Evolutionary conservation across 1,140 invertebrate species (phyloP), one percentile per base, ranked within the genome.

Genomic region (Panagrolaimus sp.): DNA sequence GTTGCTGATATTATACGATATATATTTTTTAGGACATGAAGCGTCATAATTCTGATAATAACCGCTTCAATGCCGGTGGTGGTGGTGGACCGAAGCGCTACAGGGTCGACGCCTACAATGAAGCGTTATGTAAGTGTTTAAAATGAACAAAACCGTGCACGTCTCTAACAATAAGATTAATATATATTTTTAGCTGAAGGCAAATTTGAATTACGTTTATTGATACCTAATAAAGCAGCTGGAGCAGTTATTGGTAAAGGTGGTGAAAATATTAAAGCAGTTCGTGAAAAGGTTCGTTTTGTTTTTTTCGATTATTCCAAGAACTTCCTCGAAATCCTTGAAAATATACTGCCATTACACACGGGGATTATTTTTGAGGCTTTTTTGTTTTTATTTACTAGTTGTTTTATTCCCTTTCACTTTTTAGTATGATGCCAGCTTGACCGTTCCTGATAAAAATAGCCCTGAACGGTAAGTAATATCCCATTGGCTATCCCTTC

Each of bases 191-290:
- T 76, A 44, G 74, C 70, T 9, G 72, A 79, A 42, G 80, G 80
- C 11, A 82, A 83, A 57, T 83, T 76, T 65, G 80, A 82, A 57
- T 62, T 82, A 23, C 77, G 80, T n/a, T 65, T 82, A 14, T 67
- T 82, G n/a, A 78, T 82, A 14, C 75, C 72, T 38, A 76, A 72
- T 27, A 82, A 83, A 65, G 67, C 69, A 14, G 95, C 95, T 66
- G 95, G 95, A 61, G 96, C 93, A 83, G 91, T 98, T 78, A 98
- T 98, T 84, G 95, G 95, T 51, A 93, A 94, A 85, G 91, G 89
- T 71, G 95, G 96, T 47, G 87, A 90, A 75, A 96, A 96, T 86
- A 96, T 99, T 84, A 97, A 97, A 48, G 62, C 78, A 13, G 68
- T 82, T 11, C 74, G 80, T 42, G 70, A 75, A n/a, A 74, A 82